Conservation (phyloP, 2,888 invertebrate species). For the Tridacna gigas region DNA sequence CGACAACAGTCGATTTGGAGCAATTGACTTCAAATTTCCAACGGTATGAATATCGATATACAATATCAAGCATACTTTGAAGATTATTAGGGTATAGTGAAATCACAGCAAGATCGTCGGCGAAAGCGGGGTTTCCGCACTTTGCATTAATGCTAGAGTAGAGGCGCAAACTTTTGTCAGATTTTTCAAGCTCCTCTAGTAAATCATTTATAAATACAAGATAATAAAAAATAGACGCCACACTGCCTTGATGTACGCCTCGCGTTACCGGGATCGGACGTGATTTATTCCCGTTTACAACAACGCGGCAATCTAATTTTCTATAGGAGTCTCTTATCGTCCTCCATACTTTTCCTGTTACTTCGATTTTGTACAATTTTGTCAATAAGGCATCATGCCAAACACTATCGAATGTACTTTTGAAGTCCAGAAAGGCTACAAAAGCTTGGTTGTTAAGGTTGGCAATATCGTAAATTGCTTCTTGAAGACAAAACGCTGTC, state of each 20-base stretch:
- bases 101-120: constrained; percentile 4
- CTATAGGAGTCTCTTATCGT: not conserved
- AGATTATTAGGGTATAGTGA: constrained; percentile 2
- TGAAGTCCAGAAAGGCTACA: constrained; percentile 19
- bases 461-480: constrained; percentile 3
- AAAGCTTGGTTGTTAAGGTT: not conserved
- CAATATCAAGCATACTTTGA: not conserved
- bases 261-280: not conserved
- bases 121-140: constrained; percentile 5
- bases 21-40: no score
- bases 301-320: not conserved
- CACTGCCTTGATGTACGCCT: constrained; percentile 23
- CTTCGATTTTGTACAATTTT: not conserved
- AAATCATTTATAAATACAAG: constrained; percentile 10
- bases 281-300: not conserved
- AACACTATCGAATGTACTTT: constrained; percentile 13
- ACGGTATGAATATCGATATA: no score
- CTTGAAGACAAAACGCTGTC: constrained; percentile 11
- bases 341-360: not conserved
- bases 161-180: not conserved
- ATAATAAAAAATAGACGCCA: constrained; percentile 14
- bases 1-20: no score
- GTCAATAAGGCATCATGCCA: constrained; percentile 16
- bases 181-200: constrained; percentile 8
- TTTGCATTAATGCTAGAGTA: not conserved